Base-by-base conservation (phyloP, 2,797 vertebrate species). In the Sorex maritimensis region DNA sequence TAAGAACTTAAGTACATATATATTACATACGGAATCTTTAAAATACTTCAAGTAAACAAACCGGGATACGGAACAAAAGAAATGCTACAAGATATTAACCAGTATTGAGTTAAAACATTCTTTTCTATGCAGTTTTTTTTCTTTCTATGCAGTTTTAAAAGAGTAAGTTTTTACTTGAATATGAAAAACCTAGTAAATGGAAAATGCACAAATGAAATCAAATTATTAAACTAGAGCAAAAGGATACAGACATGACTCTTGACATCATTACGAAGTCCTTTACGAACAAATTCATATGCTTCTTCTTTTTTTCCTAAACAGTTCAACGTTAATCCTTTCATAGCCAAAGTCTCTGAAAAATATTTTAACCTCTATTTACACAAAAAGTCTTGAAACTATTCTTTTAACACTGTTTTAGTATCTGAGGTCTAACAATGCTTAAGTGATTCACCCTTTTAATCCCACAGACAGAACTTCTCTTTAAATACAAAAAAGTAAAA, bases 181-280 rank as follows among this genome's bases (percentile, higher is more conserved):
- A 72, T 92, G 26, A 8, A 93, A 82, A 95, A 80, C 75, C 14
- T 44, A 81, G 9, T 82, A 87, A 93, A 84, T 63, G 4, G 21
- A 93, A 82, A 74, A 93, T 5, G 90, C 13, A 86, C 41, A 83
- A 38, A 73, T 34, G 13, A 95, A 96, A 87, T 72, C 77, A 72
- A 77, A 88, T 41, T 90, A 79, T 38, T 17, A n/a, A 93, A 87
- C 24, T 78, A 93, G 5, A 89, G 75, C 71, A 86, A 96, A 98
- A 98, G 98, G 98, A 98, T 98, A 98, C 98, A 98, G 95, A 98
- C 98, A n/a, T 98, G 98, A 95, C 98, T 98, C 97, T 98, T 98
- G 6, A 98, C 98, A 93, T 98, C 98, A 86, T 98, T 98, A 49
- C 98, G 98, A 83, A 98, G 98, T 84, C 98, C 98, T 97, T 98